These are phyloP conservation scores for Megatriorchis doriae DNA, from an alignment of 2,113 vertebrate genomes.

Conservation along the genomic window DNA sequence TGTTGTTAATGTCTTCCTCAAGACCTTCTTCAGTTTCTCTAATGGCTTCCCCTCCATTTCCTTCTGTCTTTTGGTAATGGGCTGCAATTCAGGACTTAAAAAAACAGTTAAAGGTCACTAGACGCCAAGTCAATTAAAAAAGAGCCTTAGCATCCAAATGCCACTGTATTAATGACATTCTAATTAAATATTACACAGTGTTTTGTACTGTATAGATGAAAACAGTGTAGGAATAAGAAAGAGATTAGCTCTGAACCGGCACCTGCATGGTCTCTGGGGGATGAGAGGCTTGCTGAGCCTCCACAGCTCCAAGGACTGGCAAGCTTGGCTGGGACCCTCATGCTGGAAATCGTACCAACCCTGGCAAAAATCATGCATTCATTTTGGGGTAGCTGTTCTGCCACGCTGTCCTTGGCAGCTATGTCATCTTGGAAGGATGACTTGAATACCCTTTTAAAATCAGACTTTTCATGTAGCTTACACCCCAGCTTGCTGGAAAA, in stretches of 20 bases:
- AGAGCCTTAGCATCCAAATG: background rate
- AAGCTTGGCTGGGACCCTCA: background rate
- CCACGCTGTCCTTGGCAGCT: background rate
- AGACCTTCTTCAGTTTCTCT: background rate
- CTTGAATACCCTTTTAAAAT: background rate
- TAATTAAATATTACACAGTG: background rate
- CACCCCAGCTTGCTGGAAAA: accelerated
- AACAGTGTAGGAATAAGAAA: background rate
- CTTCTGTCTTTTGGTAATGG: background rate
- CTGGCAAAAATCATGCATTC: background rate
- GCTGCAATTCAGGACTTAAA: background rate
- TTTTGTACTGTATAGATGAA: background rate
- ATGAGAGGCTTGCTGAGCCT: background rate
- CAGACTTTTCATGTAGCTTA: background rate
- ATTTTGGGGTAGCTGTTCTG: background rate
- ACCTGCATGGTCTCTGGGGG: background rate
- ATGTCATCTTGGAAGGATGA: background rate
- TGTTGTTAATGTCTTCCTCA: background rate
- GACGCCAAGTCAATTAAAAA: background rate
- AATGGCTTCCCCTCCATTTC: background rate
- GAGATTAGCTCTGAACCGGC: background rate
- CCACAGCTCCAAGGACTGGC: background rate
- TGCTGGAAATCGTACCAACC: background rate
- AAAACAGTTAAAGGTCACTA: background rate
- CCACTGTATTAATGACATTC: background rate